These are phyloP conservation scores for Epizoanthus rinbou DNA, from an alignment of 92 coral and sea anemone species.

Conservation along the genomic window DNA sequence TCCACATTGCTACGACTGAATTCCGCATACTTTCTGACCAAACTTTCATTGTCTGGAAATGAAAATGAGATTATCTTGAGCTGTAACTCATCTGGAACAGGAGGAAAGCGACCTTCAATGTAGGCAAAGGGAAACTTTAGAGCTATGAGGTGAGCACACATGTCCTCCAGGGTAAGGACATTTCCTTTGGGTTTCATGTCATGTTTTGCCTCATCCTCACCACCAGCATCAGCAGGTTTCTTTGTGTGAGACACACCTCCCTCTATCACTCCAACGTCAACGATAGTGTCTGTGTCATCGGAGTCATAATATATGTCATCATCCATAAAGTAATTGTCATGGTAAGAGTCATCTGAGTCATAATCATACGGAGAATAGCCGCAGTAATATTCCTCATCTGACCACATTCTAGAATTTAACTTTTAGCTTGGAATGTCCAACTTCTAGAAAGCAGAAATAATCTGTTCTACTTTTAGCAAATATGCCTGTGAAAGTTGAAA, in stretches of 20 bases:
- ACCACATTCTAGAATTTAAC: constrained; percentile 13
- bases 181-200: constrained; percentile 4
- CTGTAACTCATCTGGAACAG: constrained; percentile 91
- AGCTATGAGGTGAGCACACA: constrained; percentile 77
- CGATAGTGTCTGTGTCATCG: not conserved
- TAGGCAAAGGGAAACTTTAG: constrained; percentile 87
- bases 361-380: constrained; percentile 8
- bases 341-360: not conserved
- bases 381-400: constrained; percentile 46
- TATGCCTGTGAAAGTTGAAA: not conserved
- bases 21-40: constrained; percentile 79
- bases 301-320: constrained; percentile 30
- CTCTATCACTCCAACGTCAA: not conserved
- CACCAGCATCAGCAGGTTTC: not conserved
- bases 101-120: constrained; percentile 87
- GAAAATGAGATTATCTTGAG: constrained; percentile 79
- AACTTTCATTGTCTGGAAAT: constrained; percentile 81
- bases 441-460: not conserved
- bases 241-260: constrained; percentile 7
- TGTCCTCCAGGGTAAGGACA: constrained; percentile 66
- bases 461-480: not conserved
- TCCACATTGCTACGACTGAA: constrained; percentile 68
- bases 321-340: constrained; percentile 1
- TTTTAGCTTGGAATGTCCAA: not conserved
- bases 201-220: not conserved